A percentile compares a stretch with the other conserved stretches of the same genome.
These are phyloP conservation scores for Plutomurus gul DNA, from an alignment of 1,140 invertebrate genomes.

Conservation along the genomic window DNA sequence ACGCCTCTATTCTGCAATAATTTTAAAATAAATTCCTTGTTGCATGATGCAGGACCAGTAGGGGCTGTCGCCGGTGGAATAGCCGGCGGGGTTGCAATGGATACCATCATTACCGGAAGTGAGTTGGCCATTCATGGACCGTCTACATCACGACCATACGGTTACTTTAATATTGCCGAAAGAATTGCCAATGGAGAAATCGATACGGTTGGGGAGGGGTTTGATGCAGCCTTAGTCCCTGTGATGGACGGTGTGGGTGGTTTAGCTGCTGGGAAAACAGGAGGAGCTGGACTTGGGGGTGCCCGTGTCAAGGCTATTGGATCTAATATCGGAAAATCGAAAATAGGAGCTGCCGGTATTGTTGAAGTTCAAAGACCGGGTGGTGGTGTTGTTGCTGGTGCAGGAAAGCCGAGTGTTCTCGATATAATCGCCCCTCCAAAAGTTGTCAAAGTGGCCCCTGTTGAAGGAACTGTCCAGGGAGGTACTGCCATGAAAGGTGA, in stretches of 20 bases:
- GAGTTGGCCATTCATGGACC: slow-evolving; percentile 46
- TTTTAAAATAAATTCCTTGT: not conserved
- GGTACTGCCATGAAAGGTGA: too few species aligned
- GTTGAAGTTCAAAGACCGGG: not conserved
- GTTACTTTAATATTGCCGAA: slow-evolving; percentile 30
- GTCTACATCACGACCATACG: slow-evolving; percentile 34
- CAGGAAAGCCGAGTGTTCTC: not conserved
- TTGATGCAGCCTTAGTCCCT: slow-evolving; percentile 50
- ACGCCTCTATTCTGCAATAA: too few species aligned
- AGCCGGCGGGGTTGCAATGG: slow-evolving; percentile 45
- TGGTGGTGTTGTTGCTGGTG: not conserved
- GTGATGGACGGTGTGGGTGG: slow-evolving; percentile 46
- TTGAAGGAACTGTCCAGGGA: too few species aligned
- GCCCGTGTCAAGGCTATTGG: slow-evolving; percentile 33
- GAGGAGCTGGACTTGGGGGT: slow-evolving; percentile 6
- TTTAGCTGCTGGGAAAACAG: slow-evolving; percentile 30
- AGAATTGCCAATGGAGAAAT: not conserved
- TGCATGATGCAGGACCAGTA: not conserved
- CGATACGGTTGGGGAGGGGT: slow-evolving; percentile 9
- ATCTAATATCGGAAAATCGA: not conserved
- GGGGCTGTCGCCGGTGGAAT: slow-evolving; percentile 44
- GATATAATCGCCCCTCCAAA: not conserved
- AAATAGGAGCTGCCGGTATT: not conserved
- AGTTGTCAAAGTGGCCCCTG: too few species aligned
- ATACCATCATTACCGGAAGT: slow-evolving; percentile 50